Percentiles rank a stretch among this genome's conserved stretches.
These are phyloP conservation scores for Timandra comae DNA, from an alignment of 2,888 invertebrate genomes.

Conservation along the genomic window DNA sequence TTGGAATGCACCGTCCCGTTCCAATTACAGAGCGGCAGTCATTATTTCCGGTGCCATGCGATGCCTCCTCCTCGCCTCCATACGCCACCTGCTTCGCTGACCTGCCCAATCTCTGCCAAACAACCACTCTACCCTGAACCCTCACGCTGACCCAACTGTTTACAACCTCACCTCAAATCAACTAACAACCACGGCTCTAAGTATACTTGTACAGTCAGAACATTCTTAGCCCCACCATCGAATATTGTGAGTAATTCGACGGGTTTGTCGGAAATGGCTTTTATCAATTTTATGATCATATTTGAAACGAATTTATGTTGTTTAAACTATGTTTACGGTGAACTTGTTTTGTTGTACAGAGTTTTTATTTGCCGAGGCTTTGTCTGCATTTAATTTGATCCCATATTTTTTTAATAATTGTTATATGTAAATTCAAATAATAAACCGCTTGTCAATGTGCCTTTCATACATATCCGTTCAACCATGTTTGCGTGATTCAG, in stretches of 20 bases:
- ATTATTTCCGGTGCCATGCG: slow-evolving; percentile 66
- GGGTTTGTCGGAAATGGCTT: slow-evolving; percentile 35
- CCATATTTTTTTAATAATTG: too few species aligned
- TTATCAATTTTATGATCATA: slow-evolving; percentile 24
- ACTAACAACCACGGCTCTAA: not conserved
- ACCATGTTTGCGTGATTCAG: too few species aligned
- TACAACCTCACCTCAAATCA: slow-evolving; percentile 10
- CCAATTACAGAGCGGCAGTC: slow-evolving; percentile 71
- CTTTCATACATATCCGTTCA: too few species aligned
- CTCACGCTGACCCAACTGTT: slow-evolving; percentile 9
- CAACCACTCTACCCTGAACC: slow-evolving; percentile 34
- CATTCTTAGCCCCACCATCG: slow-evolving; percentile 31
- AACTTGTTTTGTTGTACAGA: not conserved
- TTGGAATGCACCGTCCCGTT: slow-evolving; percentile 48
- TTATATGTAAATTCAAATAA: too few species aligned
- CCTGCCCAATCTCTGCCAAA: slow-evolving; percentile 51
- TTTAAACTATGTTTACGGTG: not conserved
- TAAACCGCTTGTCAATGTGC: too few species aligned
- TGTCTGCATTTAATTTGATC: too few species aligned
- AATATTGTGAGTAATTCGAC: slow-evolving; percentile 36
- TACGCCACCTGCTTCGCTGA: slow-evolving; percentile 49
- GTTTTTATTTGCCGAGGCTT: slow-evolving; percentile 1
- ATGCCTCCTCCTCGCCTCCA: slow-evolving; percentile 45
- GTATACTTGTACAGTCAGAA: not conserved
- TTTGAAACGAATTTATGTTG: slow-evolving; percentile 2